Evolutionary conservation across 2,888 invertebrate species (phyloP).

Genomic region (Andrena flavipes): DNA sequence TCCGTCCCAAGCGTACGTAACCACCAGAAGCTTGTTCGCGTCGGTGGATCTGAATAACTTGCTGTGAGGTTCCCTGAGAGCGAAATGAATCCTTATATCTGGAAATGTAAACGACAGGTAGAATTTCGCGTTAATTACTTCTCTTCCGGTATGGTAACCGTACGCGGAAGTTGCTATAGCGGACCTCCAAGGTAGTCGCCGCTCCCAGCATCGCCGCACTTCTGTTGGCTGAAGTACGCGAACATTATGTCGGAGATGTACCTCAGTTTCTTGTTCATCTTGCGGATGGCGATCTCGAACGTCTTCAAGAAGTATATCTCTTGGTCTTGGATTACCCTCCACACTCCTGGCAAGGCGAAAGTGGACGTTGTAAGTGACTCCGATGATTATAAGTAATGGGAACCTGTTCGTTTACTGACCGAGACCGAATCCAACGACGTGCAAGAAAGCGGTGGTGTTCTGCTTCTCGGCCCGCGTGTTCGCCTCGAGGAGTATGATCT

Average conservation of each 20-base stretch:
- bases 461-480: conserved; percentile 86
- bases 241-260: conserved; percentile 89
- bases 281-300: conserved; percentile 87
- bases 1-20: conserved; percentile 91
- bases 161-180: conserved; percentile 9
- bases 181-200: conserved; percentile 83
- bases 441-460: conserved; percentile 87
- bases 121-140: not conserved
- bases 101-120: conserved; percentile 17
- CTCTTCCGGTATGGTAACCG: rapidly evolving
- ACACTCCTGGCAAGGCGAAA: conserved; percentile 86
- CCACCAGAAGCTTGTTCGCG: conserved; percentile 86
- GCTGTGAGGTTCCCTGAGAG: conserved; percentile 81
- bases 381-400: not conserved
- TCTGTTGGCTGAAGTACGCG: conserved; percentile 86
- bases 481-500: conserved; percentile 88
- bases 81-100: conserved; percentile 83
- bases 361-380: not conserved
- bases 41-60: conserved; percentile 77
- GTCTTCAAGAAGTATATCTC: conserved; percentile 88
- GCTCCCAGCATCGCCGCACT: conserved; percentile 85
- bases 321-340: conserved; percentile 88
- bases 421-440: conserved; percentile 88
- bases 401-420: conserved; percentile 66
- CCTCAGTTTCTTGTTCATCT: conserved; percentile 84